A percentile compares a stretch with the other conserved stretches of the same genome.
Conservation (phyloP, 2,113 vertebrate genomes). For the Riparia riparia region DNA sequence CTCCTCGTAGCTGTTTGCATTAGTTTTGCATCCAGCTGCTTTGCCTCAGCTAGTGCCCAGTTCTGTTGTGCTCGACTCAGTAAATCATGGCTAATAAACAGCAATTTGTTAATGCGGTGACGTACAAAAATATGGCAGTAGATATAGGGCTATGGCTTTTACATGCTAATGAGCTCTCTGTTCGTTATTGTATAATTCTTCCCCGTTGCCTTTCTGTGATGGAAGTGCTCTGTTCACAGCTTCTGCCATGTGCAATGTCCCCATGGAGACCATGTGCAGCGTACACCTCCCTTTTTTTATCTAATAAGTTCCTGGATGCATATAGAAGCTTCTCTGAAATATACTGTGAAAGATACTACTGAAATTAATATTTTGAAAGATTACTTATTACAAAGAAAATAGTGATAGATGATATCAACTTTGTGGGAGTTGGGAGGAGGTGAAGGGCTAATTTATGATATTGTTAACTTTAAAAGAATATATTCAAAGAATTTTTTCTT, state of each 20-base stretch:
- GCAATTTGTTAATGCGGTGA: constrained; percentile 58
- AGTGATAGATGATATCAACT: constrained; percentile 46
- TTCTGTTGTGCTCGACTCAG: constrained; percentile 8
- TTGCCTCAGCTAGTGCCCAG: constrained; percentile 35
- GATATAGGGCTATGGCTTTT: constrained; percentile 39
- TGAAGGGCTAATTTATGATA: constrained; percentile 10
- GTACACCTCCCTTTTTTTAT: neutral
- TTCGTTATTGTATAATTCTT: constrained; percentile 54
- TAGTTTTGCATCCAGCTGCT: constrained; percentile 57
- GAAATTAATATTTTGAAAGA: constrained; percentile 70
- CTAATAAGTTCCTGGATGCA: constrained; percentile 69
- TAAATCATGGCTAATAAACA: constrained; percentile 72
- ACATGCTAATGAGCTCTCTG: constrained; percentile 55
- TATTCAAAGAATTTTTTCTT: neutral
- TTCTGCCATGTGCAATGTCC: constrained; percentile 63
- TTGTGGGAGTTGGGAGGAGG: neutral
- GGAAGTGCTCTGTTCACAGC: constrained; percentile 44
- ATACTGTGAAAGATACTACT: constrained; percentile 50
- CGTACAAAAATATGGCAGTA: constrained; percentile 22
- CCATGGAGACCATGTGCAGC: neutral
- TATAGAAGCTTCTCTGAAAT: constrained; percentile 61
- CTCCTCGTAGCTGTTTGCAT: constrained; percentile 28
- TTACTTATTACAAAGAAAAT: constrained; percentile 53
- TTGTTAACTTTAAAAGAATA: neutral
- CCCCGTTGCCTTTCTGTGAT: constrained; percentile 38